phyloP scores from a whole-genome alignment of 1,140 invertebrate species.

The Euura lappo region DNA sequence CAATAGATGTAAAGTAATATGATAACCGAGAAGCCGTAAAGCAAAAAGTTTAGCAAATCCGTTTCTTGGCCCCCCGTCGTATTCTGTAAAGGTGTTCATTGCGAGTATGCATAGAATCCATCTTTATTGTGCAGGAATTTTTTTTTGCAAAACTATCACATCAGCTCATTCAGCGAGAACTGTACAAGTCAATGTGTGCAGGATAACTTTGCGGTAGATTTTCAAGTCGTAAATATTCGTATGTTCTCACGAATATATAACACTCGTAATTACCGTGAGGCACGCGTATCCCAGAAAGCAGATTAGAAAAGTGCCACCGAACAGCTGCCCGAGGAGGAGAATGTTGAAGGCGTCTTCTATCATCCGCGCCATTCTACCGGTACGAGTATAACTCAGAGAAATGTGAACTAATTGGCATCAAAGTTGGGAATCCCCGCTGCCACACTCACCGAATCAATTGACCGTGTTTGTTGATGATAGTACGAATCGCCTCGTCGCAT shows the following conservation, averaged over 20 bases:
- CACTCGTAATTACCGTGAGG: constrained; percentile 41
- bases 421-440: background rate
- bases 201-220: no score
- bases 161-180: no score
- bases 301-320: constrained; percentile 40
- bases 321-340: constrained; percentile 40
- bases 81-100: constrained; percentile 27
- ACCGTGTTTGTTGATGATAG: constrained; percentile 34
- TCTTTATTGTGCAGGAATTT: no score
- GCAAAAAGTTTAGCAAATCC: constrained; percentile 39
- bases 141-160: no score
- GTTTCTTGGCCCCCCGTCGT: constrained; percentile 35
- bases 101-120: no score
- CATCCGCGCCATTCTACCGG: constrained; percentile 42
- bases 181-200: no score
- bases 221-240: no score
- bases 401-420: background rate
- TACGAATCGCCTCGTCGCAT: constrained; percentile 29
- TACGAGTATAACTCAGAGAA: background rate
- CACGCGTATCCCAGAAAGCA: constrained; percentile 49
- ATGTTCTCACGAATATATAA: no score
- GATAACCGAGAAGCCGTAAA: constrained; percentile 43
- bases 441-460: constrained; percentile 41
- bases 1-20: constrained; percentile 42
- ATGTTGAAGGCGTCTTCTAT: constrained; percentile 41